These are phyloP conservation scores for Slavum lentiscoides DNA, from an alignment of 2,888 invertebrate species.

Conservation along the genomic window DNA sequence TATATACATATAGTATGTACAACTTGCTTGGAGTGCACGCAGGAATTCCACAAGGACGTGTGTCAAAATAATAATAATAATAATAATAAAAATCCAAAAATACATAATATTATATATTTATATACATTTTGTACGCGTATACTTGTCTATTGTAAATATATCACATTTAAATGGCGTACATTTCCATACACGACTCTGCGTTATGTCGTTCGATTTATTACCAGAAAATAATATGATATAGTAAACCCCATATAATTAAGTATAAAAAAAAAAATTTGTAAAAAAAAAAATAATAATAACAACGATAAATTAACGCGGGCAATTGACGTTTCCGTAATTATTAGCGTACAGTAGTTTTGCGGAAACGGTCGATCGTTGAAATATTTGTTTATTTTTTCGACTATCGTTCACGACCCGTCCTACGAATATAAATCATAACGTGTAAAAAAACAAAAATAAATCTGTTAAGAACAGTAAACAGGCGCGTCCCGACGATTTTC, in stretches of 20 bases:
- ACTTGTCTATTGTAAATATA: neutral
- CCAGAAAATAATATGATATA: neutral
- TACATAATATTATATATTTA: too few species aligned
- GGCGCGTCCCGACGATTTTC: too few species aligned
- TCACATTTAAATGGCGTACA: neutral
- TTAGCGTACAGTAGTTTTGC: neutral
- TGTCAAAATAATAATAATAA: too few species aligned
- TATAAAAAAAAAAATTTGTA: too few species aligned
- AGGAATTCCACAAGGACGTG: slow-evolving; percentile 16
- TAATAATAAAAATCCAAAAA: neutral
- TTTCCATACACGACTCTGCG: neutral
- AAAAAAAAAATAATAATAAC: too few species aligned
- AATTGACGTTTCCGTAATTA: slow-evolving; percentile 14
- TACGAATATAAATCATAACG: too few species aligned
- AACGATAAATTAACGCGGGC: too few species aligned
- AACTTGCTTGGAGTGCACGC: neutral
- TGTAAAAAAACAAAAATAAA: too few species aligned
- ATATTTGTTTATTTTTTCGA: neutral
- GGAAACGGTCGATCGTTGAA: neutral
- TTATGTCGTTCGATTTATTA: neutral
- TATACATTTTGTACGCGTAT: neutral
- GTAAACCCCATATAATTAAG: neutral
- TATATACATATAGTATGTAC: too few species aligned
- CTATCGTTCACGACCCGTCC: too few species aligned
- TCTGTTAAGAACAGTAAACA: too few species aligned